Conservation (phyloP, 1,140 invertebrate genomes). For the Calosoma granatense region DNA sequence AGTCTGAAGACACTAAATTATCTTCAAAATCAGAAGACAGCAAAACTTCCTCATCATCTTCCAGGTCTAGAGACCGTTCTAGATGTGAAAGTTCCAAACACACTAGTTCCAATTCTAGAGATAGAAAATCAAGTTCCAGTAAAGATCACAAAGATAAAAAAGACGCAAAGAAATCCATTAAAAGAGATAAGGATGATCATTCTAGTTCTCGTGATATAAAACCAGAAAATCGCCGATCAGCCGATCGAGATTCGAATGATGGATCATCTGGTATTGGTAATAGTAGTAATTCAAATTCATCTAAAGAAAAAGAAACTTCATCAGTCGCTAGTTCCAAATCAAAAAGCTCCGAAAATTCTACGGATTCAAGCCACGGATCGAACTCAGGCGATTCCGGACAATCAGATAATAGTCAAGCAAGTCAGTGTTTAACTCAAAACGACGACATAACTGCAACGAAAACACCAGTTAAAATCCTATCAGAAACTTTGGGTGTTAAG, state of each 20-base stretch:
- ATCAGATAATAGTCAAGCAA: slow-evolving; percentile 13
- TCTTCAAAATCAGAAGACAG: slow-evolving; percentile 27
- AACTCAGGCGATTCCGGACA: slow-evolving; percentile 29
- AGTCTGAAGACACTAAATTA: slow-evolving; percentile 17
- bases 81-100: slow-evolving; percentile 18
- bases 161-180: slow-evolving; percentile 35
- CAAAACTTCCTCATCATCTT: slow-evolving; percentile 19
- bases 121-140: slow-evolving; percentile 15
- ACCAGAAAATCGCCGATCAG: slow-evolving; percentile 38
- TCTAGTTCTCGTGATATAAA: slow-evolving; percentile 41
- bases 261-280: slow-evolving; percentile 28
- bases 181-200: slow-evolving; percentile 40
- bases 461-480: slow-evolving; percentile 4
- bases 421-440: slow-evolving; percentile 5
- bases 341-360: slow-evolving; percentile 17
- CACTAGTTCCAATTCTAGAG: slow-evolving; percentile 17
- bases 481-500: not conserved
- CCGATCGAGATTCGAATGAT: slow-evolving; percentile 48
- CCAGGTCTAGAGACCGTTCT: slow-evolving; percentile 13
- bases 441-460: not conserved
- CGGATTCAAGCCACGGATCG: slow-evolving; percentile 11
- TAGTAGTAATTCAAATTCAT: slow-evolving; percentile 30
- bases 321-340: slow-evolving; percentile 30
- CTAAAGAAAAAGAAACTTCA: slow-evolving; percentile 23
- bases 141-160: slow-evolving; percentile 29